A percentile compares a stretch with the other conserved stretches of the same genome.
Evolutionary conservation across 1,140 invertebrate species (phyloP).

Genomic region (Trachelipus rathkii): DNA sequence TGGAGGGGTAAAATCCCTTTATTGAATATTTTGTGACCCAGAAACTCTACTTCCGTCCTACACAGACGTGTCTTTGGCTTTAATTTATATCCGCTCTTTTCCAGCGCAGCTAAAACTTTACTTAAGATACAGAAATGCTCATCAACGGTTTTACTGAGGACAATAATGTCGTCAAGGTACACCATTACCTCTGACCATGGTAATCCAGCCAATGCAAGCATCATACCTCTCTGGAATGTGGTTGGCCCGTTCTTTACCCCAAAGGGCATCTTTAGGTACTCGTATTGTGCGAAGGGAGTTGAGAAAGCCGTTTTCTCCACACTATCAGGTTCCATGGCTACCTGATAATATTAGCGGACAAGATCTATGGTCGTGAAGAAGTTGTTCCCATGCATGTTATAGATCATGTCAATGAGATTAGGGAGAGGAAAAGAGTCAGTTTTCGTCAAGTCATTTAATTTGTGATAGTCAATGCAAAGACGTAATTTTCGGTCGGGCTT

Average conservation of each 20-base stretch:
- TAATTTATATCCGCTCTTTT: not conserved
- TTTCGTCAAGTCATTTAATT: not conserved
- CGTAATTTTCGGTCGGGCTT: not conserved
- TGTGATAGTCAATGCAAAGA: slow-evolving; percentile 5
- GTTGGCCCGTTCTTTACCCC: not conserved
- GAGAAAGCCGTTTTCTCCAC: not conserved
- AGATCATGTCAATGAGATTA: slow-evolving; percentile 3
- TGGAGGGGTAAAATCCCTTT: not conserved
- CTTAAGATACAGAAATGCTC: too few species aligned
- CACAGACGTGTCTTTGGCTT: not conserved
- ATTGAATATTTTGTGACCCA: not conserved
- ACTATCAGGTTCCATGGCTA: not conserved
- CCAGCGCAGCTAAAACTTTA: not conserved
- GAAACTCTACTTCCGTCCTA: not conserved
- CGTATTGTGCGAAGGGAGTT: not conserved
- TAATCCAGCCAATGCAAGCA: not conserved
- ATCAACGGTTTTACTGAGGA: too few species aligned
- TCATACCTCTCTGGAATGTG: not conserved
- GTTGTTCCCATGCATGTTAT: not conserved
- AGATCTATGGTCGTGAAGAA: not conserved
- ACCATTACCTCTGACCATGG: not conserved
- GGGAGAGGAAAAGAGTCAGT: not conserved
- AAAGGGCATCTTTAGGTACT: not conserved
- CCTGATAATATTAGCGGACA: not conserved
- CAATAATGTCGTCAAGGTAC: not conserved